Evolutionary conservation across 2,113 vertebrate genomes (phyloP), one percentile per base, ranked within the genome.

Genomic region (Sterrhoptilus dennistouni): DNA sequence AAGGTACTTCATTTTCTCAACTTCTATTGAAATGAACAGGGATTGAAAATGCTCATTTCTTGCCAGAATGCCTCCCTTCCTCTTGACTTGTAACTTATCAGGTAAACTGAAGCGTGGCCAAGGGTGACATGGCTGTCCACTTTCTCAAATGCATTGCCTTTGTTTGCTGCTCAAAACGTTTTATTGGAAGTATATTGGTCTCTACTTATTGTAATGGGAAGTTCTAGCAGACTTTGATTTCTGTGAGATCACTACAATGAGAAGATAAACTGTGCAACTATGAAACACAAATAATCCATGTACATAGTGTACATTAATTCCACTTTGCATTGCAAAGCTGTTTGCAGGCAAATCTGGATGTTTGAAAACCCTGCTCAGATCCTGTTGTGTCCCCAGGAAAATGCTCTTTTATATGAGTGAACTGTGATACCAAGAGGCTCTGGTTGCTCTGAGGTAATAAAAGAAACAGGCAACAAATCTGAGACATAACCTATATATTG

Each of bases 1-100:
- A 95, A 81, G 84, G 76, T 76, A 81, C 85, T 82, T 94, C 16
- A 14, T 87, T 88, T 83, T 93, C 83, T 75, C 59, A 64, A 27
- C n/a, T 74, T 72, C 57, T 70, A 1, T 87, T 89, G 75, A 89
- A 89, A 71, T 52, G 40, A 90, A 9, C 14, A 90, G 33, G 70
- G 71, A 71, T 81, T 72, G 82, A 87, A 95, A 96, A 92, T 42
- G 14, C 12, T 82, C 57, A 14, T 70, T 83, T 68, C 79, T 93
- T 75, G 47, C 60, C 72, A 75, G 85, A 88, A 77, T 86, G 54
- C 35, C 35, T 85, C 52, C 38, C 25, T 83, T 66, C 47, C 35
- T 80, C 79, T 85, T 83, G 31, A 49, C 44, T 89, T 68, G 35
- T 75, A 17, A 64, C 78, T 90, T 45, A 42, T 3, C 60, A 81